Evolutionary conservation across 2,888 invertebrate species (phyloP), one percentile per base, ranked within the genome.

Genomic region (Scrobipalpa costella): DNA sequence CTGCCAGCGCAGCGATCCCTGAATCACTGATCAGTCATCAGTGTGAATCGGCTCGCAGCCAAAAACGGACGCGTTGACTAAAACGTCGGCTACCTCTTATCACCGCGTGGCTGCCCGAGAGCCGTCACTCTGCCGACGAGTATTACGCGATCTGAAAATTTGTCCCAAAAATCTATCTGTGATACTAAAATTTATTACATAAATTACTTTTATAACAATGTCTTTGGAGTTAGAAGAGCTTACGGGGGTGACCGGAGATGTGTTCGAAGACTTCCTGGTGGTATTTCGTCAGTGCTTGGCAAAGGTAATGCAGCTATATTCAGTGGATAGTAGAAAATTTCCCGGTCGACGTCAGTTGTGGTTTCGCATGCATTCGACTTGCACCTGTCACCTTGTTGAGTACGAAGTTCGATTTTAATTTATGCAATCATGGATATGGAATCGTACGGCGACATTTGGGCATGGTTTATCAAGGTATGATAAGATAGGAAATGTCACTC

Each of bases 261-360:
- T 95, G 74, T 92, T 95, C 84, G 95, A 94, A 81, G 95, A 96
- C 85, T 95, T 95, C 85, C 92, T 95, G 76, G 85, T 93, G 74
- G 92, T 95, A 78, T 94, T 94, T 80, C 94, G 94, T 71, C 93
- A 94, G 75, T 92, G 94, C 78, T 92, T 94, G 85, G 92, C 93
- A 86, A 93, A 94, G 95, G 95, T 95, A 94, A 91, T 44, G 62
- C 55, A 55, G 52, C 60, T 62, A 52, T 55, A 27, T 27, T 27
- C 27, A 27, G 27, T 33, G 59, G 40, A 33, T 36, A 21, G 60
- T 36, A 33, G 38, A 47, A 8, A 34, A 13, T 8, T 40, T 36
- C 58, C 58, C 27, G 21, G 47, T 21, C 13, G 47, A 15, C 11
- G 60, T 44, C 44, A 47, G 71, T 62, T 70, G 83, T 72, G 79